Percentiles rank a stretch among this genome's conserved stretches.
phyloP scores from a whole-genome alignment of 2,888 invertebrate species.

The Tinea pellionella region DNA sequence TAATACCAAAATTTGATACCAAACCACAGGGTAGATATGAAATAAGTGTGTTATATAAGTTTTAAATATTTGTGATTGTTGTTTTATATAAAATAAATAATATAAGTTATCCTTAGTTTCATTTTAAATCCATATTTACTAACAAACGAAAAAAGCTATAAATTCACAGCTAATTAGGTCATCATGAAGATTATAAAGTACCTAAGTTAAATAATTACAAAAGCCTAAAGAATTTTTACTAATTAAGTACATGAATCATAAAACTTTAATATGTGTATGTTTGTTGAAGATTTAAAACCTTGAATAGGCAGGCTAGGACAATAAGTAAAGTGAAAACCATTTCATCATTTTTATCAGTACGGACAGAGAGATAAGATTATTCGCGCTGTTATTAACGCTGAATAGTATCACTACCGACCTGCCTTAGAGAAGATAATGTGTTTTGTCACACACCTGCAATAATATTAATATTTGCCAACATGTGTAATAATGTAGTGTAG shows the following conservation, averaged over 20 bases:
- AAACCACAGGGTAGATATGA: slow-evolving; percentile 7
- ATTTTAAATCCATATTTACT: no score
- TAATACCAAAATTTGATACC: no score
- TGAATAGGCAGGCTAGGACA: neutral
- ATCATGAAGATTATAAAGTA: no score
- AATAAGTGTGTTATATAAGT: neutral
- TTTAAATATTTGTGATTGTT: neutral
- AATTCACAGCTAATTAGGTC: no score
- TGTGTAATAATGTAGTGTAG: neutral
- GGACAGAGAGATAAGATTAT: slow-evolving; percentile 19
- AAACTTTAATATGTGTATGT: neutral
- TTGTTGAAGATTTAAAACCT: neutral
- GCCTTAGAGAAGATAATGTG: neutral
- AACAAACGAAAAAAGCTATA: no score
- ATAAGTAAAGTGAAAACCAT: neutral
- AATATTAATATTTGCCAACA: neutral
- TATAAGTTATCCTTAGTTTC: neutral
- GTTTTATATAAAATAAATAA: neutral
- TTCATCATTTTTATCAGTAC: slow-evolving; percentile 8
- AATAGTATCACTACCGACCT: slow-evolving; percentile 10
- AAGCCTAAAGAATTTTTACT: no score
- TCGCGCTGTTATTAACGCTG: slow-evolving; percentile 16
- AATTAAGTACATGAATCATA: no score
- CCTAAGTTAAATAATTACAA: no score
- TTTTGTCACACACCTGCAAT: neutral